Evolutionary conservation across 2,113 vertebrate genomes (phyloP).

Genomic region (Mobula hypostoma): DNA sequence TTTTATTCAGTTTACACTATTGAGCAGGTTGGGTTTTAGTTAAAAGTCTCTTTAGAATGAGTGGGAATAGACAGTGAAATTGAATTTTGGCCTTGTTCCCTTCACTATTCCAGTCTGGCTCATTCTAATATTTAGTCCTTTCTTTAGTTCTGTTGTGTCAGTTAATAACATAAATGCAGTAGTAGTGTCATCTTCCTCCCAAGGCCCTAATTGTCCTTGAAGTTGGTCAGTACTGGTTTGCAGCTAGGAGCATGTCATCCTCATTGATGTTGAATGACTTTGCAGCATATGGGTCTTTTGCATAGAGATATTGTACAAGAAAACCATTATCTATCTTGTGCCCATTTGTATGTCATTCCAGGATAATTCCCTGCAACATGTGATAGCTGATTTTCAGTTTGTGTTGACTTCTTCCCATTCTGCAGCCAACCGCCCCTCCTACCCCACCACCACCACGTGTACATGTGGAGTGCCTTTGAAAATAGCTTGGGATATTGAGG

Average conservation of each 20-base stretch:
- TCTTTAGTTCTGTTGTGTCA: background rate
- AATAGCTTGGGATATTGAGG: background rate
- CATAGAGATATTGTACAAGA: background rate
- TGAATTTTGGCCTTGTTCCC: background rate
- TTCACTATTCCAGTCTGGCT: background rate
- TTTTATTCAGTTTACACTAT: constrained; percentile 13
- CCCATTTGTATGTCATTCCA: background rate
- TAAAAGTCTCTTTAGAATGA: background rate
- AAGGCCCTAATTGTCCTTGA: too few species aligned
- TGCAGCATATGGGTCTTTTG: background rate
- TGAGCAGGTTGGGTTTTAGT: background rate
- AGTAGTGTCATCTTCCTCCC: background rate
- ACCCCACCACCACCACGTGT: background rate
- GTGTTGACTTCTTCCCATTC: background rate
- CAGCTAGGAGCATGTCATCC: background rate
- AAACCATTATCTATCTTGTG: background rate
- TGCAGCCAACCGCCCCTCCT: too few species aligned
- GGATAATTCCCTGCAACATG: background rate
- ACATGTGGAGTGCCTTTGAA: background rate
- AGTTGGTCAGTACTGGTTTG: background rate
- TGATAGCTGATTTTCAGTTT: too few species aligned
- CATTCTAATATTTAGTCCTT: background rate
- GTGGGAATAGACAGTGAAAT: background rate
- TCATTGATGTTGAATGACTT: background rate
- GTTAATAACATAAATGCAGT: background rate